Evolutionary conservation across 2,888 invertebrate genomes (phyloP).

Genomic region (Unio pictorum): DNA sequence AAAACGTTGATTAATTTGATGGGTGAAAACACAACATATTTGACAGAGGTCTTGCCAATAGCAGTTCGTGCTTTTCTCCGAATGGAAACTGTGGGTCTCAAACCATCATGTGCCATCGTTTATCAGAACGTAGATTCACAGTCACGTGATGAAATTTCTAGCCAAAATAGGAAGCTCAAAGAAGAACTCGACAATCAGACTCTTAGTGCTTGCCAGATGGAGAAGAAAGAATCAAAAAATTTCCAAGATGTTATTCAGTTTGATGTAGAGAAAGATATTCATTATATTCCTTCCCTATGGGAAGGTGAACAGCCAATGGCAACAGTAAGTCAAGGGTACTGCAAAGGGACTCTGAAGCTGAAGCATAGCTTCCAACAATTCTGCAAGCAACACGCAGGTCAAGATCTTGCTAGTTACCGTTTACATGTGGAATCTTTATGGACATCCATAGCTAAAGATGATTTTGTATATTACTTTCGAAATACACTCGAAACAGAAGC

Average conservation of each 20-base stretch:
- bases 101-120: constrained; percentile 6
- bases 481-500: constrained; percentile 22
- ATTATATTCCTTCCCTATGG: constrained; percentile 9
- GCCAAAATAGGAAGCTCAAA: no score
- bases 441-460: constrained; percentile 12
- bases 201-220: constrained; percentile 4
- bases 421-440: constrained; percentile 3
- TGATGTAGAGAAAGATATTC: constrained; percentile 2
- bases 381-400: background rate
- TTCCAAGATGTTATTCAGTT: constrained; percentile 12
- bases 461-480: constrained; percentile 19
- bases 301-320: constrained; percentile 16
- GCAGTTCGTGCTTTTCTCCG: constrained; percentile 1
- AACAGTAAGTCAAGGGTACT: constrained; percentile 8
- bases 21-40: constrained; percentile 3
- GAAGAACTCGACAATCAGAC: no score
- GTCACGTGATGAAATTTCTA: no score
- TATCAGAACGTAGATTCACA: constrained; percentile 11
- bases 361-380: background rate
- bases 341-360: background rate
- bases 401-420: background rate
- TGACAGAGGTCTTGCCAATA: constrained; percentile 7
- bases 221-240: background rate
- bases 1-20: no score
- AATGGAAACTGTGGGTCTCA: background rate